Conservation (phyloP, 2,797 vertebrate species). For the Fringilla coelebs region DNA sequence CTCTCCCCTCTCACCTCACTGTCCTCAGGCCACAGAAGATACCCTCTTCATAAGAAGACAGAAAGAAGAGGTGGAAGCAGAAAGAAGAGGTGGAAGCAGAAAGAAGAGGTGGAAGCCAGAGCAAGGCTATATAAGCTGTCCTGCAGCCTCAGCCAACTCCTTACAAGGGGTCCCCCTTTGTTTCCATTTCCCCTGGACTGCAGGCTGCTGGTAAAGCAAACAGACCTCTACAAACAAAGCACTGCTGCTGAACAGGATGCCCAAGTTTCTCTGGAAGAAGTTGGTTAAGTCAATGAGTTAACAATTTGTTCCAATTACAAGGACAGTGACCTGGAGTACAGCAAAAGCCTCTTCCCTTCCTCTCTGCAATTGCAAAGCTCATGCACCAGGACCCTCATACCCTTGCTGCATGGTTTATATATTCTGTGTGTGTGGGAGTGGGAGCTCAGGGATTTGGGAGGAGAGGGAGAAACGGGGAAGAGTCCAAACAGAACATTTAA, state of each 20-base stretch:
- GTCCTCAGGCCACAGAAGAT: neutral
- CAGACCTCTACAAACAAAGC: neutral
- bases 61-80: neutral
- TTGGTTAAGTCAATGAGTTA: neutral
- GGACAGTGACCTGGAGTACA: neutral
- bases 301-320: neutral
- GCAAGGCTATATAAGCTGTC: neutral
- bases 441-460: neutral
- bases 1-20: neutral
- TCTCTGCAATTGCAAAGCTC: neutral
- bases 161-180: neutral
- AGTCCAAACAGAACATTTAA: constrained; percentile 32
- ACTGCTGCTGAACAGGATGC: neutral
- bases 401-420: neutral
- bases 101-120: neutral
- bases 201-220: neutral
- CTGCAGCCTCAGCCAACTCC: fast-evolving
- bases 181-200: neutral
- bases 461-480: neutral
- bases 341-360: neutral
- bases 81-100: neutral
- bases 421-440: neutral
- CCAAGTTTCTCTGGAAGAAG: neutral
- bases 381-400: neutral
- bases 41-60: neutral